Conservation (phyloP, 2,797 vertebrate genomes). For the Clarias pachynema region DNA sequence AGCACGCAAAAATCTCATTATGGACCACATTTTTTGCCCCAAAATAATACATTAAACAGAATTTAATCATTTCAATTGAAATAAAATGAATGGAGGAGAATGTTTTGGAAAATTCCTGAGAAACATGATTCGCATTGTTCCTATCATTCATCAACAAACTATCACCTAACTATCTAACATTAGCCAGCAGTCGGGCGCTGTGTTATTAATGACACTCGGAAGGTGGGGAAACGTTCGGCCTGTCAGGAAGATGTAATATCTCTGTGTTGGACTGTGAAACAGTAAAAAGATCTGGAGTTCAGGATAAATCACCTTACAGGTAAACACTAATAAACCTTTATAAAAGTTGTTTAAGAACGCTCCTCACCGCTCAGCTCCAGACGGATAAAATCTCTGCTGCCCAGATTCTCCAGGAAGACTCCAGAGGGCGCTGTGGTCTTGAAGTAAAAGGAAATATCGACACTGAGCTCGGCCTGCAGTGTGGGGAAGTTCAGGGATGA, state of each 20-base stretch:
- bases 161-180: background rate
- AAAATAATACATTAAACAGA: background rate
- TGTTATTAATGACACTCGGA: background rate
- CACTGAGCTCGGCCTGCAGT: slow-evolving; percentile 86
- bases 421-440: slow-evolving; percentile 84
- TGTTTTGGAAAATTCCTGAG: background rate
- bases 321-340: slow-evolving; percentile 3
- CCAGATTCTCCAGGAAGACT: slow-evolving; percentile 90
- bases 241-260: slow-evolving; percentile 1
- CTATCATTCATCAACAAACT: slow-evolving; percentile 1
- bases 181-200: background rate
- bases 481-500: slow-evolving; percentile 90
- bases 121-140: background rate
- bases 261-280: background rate
- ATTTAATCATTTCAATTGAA: background rate
- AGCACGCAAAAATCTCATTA: background rate
- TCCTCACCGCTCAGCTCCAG: slow-evolving; percentile 87
- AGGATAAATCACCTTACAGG: slow-evolving; percentile 3
- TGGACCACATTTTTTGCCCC: background rate
- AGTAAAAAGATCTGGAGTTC: background rate
- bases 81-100: background rate
- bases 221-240: background rate
- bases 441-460: slow-evolving; percentile 90
- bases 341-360: background rate
- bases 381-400: slow-evolving; percentile 87